Base-by-base conservation (phyloP, 2,797 vertebrate genomes). In the Bryconaethiops microstoma region DNA sequence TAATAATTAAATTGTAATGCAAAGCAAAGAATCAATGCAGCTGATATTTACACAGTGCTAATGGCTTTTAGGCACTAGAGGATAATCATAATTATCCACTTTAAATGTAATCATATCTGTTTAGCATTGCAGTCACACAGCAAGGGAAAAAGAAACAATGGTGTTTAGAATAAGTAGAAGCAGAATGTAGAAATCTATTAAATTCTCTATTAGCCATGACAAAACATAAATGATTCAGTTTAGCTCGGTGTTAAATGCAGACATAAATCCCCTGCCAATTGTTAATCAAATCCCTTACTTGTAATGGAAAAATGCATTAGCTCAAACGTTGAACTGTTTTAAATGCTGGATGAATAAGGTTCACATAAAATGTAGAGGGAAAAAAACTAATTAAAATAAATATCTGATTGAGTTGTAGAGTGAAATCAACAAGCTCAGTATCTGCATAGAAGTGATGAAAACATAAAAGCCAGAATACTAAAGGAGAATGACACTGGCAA, bases 401-500 rank as follows among this genome's bases (percentile, higher is more conserved):
- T 87, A 87, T 86, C 83, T 29, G 85, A 85, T 74, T 73, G 80
- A n/a, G 70, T 84, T 85, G 84, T 29, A 83, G 86, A 84, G 87
- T 87, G 88, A 88, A 89, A 89, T 21, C 84, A 91, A 86, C 88
- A 74, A 17, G 7, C 10, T 72, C 70, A 73, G 78, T 88, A 81
- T 90, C 88, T 83, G 84, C 88, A 83, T 81, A 16, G 45, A 5
- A 48, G 87, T 89, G 89, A 86, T 89, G 87, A 86, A 86, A 79
- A 80, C 89, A 90, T 91, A 88, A 91, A 84, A 84, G 91, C 71
- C 8, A 14, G 17, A 0, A 54, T 91, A 91, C 92, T 91, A 65
- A 93, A 93, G 90, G 90, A 83, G 86, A 84, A 57, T 76, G 50
- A 65, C 42, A 40, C 74, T 85, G 85, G 88, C 87, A 88, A 77